These are phyloP conservation scores for Galagoides demidoff DNA, from an alignment of 2,797 vertebrate species.

Conservation along the genomic window DNA sequence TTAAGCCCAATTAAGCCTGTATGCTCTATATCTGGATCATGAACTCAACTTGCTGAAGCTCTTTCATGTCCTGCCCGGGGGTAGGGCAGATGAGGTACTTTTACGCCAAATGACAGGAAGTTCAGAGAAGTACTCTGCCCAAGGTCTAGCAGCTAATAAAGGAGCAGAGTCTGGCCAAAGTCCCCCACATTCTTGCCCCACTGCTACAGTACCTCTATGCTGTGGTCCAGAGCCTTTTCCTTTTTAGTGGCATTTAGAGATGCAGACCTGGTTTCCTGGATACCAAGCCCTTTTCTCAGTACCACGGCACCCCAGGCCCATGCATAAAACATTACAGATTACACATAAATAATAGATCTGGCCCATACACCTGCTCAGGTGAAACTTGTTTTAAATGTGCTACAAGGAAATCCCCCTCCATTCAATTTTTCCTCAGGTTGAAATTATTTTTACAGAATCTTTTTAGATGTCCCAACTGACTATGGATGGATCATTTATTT, in stretches of 20 bases:
- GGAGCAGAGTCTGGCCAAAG: not conserved
- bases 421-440: not conserved
- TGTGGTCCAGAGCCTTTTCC: no score
- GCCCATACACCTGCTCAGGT: not conserved
- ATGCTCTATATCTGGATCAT: not conserved
- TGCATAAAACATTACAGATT: constrained; percentile 5
- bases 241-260: not conserved
- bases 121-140: constrained; percentile 18
- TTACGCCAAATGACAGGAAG: not conserved
- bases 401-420: not conserved
- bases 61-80: not conserved
- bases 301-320: not conserved
- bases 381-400: not conserved
- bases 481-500: not conserved
- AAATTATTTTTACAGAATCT: not conserved
- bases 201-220: not conserved
- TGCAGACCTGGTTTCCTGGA: not conserved
- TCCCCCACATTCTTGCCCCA: not conserved
- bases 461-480: not conserved
- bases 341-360: not conserved
- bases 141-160: not conserved
- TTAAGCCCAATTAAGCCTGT: not conserved
- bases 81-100: not conserved
- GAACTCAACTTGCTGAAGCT: not conserved
- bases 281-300: not conserved